phyloP scores from a whole-genome alignment of 2,888 invertebrate genomes.

The Mamestra brassicae region DNA sequence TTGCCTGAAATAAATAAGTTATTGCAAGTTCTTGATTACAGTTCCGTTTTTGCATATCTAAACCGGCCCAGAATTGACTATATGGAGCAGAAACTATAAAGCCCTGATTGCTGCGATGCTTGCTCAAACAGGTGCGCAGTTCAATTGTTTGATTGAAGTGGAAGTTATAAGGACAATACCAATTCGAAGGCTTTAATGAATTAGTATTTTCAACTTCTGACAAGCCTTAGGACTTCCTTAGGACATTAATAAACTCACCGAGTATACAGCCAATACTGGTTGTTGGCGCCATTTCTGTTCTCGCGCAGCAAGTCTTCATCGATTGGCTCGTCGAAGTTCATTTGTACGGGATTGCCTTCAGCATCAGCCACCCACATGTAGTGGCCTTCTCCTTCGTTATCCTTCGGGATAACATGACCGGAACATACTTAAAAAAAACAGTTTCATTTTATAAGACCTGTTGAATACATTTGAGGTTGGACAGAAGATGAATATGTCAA shows the following conservation, averaged over 20 bases:
- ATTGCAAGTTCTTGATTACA: not conserved
- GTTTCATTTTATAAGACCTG: not conserved
- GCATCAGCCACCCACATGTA: constrained; percentile 86
- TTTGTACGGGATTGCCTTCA: constrained; percentile 76
- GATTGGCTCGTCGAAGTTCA: constrained; percentile 77
- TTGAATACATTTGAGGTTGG: no score
- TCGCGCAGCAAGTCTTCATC: constrained; percentile 60
- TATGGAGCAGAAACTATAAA: no score
- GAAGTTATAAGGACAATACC: no score
- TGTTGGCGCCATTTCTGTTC: constrained; percentile 78
- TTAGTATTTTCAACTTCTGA: no score
- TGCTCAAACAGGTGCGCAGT: no score
- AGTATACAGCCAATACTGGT: constrained; percentile 81
- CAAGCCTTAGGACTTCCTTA: no score
- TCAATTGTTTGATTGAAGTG: no score
- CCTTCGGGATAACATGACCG: constrained; percentile 76
- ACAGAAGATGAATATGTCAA: no score
- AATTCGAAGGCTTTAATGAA: no score
- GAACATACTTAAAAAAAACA: constrained; percentile 72
- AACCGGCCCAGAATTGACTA: no score
- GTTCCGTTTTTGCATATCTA: no score
- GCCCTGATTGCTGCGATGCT: no score
- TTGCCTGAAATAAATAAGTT: constrained; percentile 56
- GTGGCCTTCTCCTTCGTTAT: constrained; percentile 83
- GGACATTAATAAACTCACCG: constrained; percentile 62